A percentile compares a stretch with the other conserved stretches of the same genome.
These are phyloP conservation scores for Microplitis manilae DNA, from an alignment of 2,888 invertebrate genomes.

Conservation along the genomic window DNA sequence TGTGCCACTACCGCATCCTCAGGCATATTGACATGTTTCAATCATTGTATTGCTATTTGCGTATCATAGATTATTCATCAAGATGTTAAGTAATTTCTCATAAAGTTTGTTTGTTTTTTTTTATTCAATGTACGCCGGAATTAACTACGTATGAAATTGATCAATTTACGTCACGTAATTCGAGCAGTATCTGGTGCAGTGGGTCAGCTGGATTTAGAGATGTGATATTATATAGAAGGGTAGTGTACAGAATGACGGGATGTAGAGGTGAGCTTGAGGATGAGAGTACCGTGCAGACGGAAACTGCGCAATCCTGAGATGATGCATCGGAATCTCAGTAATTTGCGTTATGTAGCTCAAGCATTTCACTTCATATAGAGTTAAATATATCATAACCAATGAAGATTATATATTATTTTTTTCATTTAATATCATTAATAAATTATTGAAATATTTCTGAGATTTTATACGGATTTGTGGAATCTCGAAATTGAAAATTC, in stretches of 20 bases:
- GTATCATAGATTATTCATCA: background rate
- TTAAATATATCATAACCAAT: constrained; percentile 43
- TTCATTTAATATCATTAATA: background rate
- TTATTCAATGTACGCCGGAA: background rate
- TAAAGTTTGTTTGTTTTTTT: too few species aligned
- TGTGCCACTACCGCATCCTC: background rate
- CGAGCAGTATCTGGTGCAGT: constrained; percentile 18
- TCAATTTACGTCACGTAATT: background rate
- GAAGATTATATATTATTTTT: constrained; percentile 5
- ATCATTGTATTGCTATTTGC: background rate
- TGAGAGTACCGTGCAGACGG: constrained; percentile 50
- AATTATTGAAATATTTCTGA: too few species aligned
- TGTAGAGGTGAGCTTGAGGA: constrained; percentile 42
- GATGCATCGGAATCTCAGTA: constrained; percentile 66
- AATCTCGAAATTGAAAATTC: too few species aligned
- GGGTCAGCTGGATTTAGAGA: constrained; percentile 51
- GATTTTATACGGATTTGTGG: too few species aligned
- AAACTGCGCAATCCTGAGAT: constrained; percentile 65
- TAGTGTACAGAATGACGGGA: constrained; percentile 27
- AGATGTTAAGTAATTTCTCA: background rate
- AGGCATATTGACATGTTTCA: background rate
- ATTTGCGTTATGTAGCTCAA: constrained; percentile 62
- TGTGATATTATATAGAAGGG: constrained; percentile 36
- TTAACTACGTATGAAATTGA: background rate
- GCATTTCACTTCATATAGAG: constrained; percentile 52